Base-by-base conservation (phyloP, 2,113 vertebrate genomes). In the Arizona elegans region DNA sequence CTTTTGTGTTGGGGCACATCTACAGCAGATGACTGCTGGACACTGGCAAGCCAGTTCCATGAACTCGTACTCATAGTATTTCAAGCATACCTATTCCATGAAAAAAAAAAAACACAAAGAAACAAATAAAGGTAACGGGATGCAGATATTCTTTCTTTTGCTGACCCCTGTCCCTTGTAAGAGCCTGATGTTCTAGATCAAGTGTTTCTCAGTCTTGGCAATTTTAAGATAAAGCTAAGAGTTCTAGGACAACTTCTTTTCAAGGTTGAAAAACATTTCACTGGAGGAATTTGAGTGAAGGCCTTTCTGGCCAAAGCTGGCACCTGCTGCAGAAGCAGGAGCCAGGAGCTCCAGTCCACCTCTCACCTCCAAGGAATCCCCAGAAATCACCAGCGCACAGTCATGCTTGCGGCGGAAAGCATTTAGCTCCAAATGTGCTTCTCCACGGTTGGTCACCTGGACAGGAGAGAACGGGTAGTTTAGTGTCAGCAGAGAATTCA, bases 31-130 rank as follows among this genome's bases (percentile, higher is more conserved):
- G 3, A 99, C 99, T 0, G 99, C 99, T 0, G 99, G 99, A 96
- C 99, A 99, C 97, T 99, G 99, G 95, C 99, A 99, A 0, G 99
- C 99, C 91, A 99, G 97, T 97, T 99, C 99, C 99, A 99, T 99
- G 96, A 99, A 99, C 96, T 99, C 99, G 1, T 98, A 99, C 97
- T 99, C 99, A 0, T 99, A 99, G 97, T 99, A 99, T 95, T 99
- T 99, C 91, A 99, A 98, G 95, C 99, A 99, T 3, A 99, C 98
- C 99, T 99, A 96, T 54, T 89, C 47, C 2, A 94, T 13, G 47
- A 23, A 2, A 90, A 3, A 2, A 90, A 3, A 58, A 9, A 54
- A 21, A 3, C 19, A 26, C 8, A 59, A 59, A 59, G 23, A 59
- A 17, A n/a, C 52, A 70, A 59, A 0, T 23, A 1, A 3, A 0